Evolutionary conservation across 2,113 vertebrate species (phyloP).

Genomic region (Poeciliopsis occidentalis): DNA sequence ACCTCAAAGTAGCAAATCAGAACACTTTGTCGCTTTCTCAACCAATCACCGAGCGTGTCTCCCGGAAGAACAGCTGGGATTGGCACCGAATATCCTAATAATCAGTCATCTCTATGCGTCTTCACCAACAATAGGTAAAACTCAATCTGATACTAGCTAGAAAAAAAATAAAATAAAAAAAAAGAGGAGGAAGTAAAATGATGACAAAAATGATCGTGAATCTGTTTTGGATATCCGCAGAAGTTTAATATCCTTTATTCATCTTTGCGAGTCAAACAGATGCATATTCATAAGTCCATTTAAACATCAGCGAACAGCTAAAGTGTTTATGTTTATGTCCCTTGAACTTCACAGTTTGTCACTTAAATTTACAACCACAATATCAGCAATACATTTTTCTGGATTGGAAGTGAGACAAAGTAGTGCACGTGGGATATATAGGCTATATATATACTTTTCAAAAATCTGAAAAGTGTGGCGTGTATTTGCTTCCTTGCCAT

Average conservation of each 20-base stretch:
- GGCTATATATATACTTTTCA: no score
- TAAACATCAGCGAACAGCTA: no score
- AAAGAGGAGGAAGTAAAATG: not conserved
- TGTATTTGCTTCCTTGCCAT: no score
- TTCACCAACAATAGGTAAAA: no score
- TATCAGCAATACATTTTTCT: not conserved
- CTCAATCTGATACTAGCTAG: not conserved
- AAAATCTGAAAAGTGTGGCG: no score
- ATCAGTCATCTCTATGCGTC: no score
- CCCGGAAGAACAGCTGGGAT: no score
- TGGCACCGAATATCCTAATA: no score
- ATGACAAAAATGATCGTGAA: not conserved
- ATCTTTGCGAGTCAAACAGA: not conserved
- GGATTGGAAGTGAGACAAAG: not conserved
- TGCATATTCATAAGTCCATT: not conserved
- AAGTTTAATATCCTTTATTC: not conserved
- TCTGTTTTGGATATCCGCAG: not conserved
- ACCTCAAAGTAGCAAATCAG: constrained; percentile 43
- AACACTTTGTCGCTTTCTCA: not conserved
- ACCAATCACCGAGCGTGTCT: no score
- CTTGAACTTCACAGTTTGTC: not conserved
- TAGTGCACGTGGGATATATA: no score
- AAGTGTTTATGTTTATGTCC: not conserved
- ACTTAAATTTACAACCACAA: not conserved
- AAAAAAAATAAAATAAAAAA: not conserved